These are phyloP conservation scores for Eristalis intricaria DNA, from an alignment of 2,888 invertebrate species.

Conservation along the genomic window DNA sequence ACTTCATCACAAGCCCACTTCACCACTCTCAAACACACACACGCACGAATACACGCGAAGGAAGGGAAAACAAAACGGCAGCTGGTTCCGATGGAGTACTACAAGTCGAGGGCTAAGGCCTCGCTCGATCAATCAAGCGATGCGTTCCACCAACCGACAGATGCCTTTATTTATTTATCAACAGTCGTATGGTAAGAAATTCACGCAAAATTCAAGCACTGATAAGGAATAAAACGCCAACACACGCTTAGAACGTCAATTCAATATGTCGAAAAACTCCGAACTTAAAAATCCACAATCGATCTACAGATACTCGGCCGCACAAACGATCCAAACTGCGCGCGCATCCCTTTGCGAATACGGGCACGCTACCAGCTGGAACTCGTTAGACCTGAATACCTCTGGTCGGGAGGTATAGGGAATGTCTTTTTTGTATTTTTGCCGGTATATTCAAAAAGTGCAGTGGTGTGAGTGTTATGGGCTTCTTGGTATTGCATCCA, in stretches of 20 bases:
- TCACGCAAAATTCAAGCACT: neutral
- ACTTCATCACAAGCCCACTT: conserved; percentile 4
- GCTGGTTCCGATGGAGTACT: conserved; percentile 42
- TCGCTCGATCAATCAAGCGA: conserved; percentile 31
- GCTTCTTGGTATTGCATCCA: conserved; percentile 21
- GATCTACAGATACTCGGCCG: conserved; percentile 1
- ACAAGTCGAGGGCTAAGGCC: conserved; percentile 13
- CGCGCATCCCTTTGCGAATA: conserved; percentile 71
- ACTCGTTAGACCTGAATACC: conserved; percentile 70
- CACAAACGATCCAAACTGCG: conserved; percentile 45
- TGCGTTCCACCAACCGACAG: conserved; percentile 7
- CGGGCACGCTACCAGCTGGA: conserved; percentile 65
- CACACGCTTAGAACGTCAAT: neutral
- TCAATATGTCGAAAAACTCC: neutral
- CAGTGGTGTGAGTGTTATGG: conserved; percentile 26
- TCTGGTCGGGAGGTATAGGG: conserved; percentile 55
- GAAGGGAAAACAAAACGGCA: conserved; percentile 47
- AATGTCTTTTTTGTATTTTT: conserved; percentile 37
- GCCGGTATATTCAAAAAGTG: conserved; percentile 44
- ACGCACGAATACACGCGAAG: neutral
- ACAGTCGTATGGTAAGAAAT: neutral
- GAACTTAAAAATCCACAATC: conserved; percentile 6
- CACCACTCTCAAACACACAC: too few species aligned
- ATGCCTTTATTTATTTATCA: conserved; percentile 6
- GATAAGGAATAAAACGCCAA: neutral